Evolutionary conservation across 2,888 invertebrate genomes (phyloP).

Genomic region (Poecilus cupreus): DNA sequence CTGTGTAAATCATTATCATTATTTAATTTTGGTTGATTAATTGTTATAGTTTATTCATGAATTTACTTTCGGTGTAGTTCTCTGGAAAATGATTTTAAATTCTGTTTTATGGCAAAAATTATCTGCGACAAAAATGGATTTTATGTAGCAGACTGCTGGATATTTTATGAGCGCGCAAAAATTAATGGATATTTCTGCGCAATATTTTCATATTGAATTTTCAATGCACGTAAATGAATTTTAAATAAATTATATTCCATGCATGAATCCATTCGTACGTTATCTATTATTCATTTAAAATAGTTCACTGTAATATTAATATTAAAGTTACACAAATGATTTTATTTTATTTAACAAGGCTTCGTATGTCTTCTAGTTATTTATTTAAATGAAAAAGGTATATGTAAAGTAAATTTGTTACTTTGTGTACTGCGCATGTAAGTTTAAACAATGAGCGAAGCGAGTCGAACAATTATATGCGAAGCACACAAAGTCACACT

Average conservation of each 20-base stretch:
- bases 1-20: constrained; percentile 18
- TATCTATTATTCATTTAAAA: too few species aligned
- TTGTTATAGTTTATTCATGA: background rate
- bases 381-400: too few species aligned
- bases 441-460: too few species aligned
- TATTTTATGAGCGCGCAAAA: background rate
- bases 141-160: background rate
- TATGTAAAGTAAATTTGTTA: too few species aligned
- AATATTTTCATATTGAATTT: background rate
- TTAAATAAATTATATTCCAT: background rate
- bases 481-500: too few species aligned
- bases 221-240: background rate
- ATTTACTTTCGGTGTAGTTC: background rate
- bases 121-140: background rate
- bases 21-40: constrained; percentile 13
- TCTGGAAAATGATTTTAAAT: background rate
- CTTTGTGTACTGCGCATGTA: too few species aligned
- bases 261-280: too few species aligned
- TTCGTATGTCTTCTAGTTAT: too few species aligned
- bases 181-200: background rate
- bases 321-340: too few species aligned
- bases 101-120: background rate
- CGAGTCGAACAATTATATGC: too few species aligned
- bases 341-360: too few species aligned
- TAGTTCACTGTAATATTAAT: too few species aligned